These are phyloP conservation scores for Climacteris rufus DNA, from an alignment of 2,113 vertebrate genomes.

Conservation along the genomic window DNA sequence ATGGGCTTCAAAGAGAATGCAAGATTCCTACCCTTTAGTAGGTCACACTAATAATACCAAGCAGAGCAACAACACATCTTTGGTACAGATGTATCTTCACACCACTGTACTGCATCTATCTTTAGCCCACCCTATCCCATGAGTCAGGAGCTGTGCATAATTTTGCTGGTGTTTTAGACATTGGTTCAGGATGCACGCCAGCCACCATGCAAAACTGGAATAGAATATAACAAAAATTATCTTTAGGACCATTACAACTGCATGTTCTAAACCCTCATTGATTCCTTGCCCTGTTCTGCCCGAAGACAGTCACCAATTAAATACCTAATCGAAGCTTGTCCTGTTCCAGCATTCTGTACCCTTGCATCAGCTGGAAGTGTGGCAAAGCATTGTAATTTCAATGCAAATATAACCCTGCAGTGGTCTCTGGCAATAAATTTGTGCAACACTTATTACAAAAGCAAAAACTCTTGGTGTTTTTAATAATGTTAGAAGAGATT, in stretches of 20 bases:
- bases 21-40: slow-evolving; percentile 1
- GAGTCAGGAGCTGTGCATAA: slow-evolving; percentile 8
- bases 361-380: neutral
- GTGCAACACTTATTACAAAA: neutral
- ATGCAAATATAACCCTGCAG: neutral
- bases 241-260: neutral
- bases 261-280: neutral
- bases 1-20: slow-evolving; percentile 35
- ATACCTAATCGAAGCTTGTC: neutral
- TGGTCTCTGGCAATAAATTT: neutral
- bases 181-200: neutral
- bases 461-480: neutral
- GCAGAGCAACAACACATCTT: slow-evolving; percentile 1
- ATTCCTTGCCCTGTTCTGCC: neutral
- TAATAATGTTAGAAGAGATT: slow-evolving; percentile 61
- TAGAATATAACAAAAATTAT: neutral
- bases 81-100: slow-evolving; percentile 33
- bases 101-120: neutral
- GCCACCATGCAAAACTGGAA: neutral
- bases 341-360: neutral
- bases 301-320: neutral
- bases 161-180: slow-evolving; percentile 8
- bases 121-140: slow-evolving; percentile 9
- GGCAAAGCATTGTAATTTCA: neutral
- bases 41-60: slow-evolving; percentile 1